Evolutionary conservation across 2,888 invertebrate genomes (phyloP).

Genomic region (Parnassius smintheus): DNA sequence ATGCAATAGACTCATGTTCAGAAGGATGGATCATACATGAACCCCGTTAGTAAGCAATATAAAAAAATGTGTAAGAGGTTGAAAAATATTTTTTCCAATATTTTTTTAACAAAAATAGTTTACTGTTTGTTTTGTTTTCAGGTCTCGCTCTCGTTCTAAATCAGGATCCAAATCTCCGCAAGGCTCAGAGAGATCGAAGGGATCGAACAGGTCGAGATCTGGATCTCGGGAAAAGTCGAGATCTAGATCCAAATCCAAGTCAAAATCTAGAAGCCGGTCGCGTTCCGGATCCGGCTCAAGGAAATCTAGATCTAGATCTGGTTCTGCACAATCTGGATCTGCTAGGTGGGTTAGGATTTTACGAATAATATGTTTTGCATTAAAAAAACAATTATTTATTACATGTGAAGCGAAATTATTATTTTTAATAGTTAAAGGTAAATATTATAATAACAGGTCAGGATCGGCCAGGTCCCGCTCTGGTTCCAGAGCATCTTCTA

Average conservation of each 20-base stretch:
- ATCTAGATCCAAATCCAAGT: constrained; percentile 53
- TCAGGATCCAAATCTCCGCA: constrained; percentile 47
- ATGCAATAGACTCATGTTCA: too few relatives aligned
- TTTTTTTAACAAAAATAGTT: too few relatives aligned
- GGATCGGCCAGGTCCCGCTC: constrained; percentile 60
- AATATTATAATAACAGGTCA: constrained; percentile 32
- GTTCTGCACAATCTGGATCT: constrained; percentile 54
- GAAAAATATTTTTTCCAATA: too few relatives aligned
- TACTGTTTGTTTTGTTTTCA: constrained; percentile 17
- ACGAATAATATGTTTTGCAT: constrained; percentile 2
- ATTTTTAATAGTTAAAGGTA: too few relatives aligned
- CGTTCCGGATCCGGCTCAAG: constrained; percentile 62
- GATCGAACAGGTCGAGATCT: constrained; percentile 47
- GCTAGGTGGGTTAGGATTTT: constrained; percentile 41
- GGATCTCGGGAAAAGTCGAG: constrained; percentile 40
- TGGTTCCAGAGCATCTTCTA: constrained; percentile 52
- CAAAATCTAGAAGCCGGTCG: constrained; percentile 61
- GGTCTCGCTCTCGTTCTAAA: constrained; percentile 41
- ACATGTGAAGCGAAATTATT: too few relatives aligned
- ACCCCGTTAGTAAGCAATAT: too few relatives aligned
- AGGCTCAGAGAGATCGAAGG: constrained; percentile 44
- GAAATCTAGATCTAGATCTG: constrained; percentile 57
- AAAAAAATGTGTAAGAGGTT: too few relatives aligned
- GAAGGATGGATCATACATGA: too few relatives aligned
- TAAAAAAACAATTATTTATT: neutral